These are phyloP conservation scores for Eilema caniola DNA, from an alignment of 2,888 invertebrate genomes.

Conservation along the genomic window DNA sequence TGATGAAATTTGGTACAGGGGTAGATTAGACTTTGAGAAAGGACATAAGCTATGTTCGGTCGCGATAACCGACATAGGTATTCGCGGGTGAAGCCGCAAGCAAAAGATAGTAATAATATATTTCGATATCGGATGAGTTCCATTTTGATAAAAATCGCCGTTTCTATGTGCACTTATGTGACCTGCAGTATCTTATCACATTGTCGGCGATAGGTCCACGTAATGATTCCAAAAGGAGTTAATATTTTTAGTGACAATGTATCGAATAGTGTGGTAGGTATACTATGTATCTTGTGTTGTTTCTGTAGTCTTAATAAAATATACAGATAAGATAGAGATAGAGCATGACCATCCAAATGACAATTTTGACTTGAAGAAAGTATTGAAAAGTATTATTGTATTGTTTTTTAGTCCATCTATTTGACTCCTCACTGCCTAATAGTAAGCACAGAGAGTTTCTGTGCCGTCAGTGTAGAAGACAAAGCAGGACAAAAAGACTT, in stretches of 20 bases:
- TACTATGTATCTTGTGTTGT: not conserved
- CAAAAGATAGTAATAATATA: not conserved
- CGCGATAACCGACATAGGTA: too few relatives aligned
- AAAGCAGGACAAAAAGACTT: too few relatives aligned
- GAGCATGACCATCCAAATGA: not conserved
- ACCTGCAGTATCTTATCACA: slow-evolving; percentile 3
- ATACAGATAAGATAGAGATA: not conserved
- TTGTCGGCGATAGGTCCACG: not conserved
- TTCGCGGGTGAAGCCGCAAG: too few relatives aligned
- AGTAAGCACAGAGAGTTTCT: too few relatives aligned
- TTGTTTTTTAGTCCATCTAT: too few relatives aligned
- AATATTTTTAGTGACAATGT: not conserved
- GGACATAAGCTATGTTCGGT: too few relatives aligned
- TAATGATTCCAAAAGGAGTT: not conserved
- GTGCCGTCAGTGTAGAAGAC: too few relatives aligned
- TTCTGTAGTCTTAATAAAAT: not conserved
- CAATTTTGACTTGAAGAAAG: not conserved
- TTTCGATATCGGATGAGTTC: not conserved
- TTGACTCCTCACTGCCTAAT: too few relatives aligned
- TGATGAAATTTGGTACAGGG: too few relatives aligned
- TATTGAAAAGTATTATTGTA: too few relatives aligned
- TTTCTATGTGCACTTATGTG: slow-evolving; percentile 5
- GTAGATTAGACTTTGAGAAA: too few relatives aligned
- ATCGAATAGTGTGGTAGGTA: not conserved
- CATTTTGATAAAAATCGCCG: not conserved